Evolutionary conservation across 1,140 invertebrate genomes (phyloP).

Genomic region (Zaprionus tsacasi): DNA sequence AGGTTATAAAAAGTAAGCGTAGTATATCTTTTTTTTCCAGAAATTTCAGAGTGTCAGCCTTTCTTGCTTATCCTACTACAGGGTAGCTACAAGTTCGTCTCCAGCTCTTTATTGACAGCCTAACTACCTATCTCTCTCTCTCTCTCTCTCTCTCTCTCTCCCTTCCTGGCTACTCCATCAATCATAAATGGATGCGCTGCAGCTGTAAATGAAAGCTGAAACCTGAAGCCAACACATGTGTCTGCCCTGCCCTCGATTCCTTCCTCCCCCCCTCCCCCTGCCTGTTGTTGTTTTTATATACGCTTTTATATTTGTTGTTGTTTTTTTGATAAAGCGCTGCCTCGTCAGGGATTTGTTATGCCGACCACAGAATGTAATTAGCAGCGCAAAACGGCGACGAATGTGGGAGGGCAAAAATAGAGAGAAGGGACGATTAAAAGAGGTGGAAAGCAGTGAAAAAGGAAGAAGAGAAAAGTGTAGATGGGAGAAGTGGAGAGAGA

Average conservation of each 20-base stretch:
- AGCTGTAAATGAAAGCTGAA: constrained; percentile 27
- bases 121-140: constrained; percentile 9
- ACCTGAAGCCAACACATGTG: constrained; percentile 60
- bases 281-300: constrained; percentile 14
- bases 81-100: constrained; percentile 2
- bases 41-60: neutral
- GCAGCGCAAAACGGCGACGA: constrained; percentile 71
- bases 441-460: neutral
- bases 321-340: constrained; percentile 24
- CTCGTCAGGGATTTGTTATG: constrained; percentile 71
- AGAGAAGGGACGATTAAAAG: neutral
- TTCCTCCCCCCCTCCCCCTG: neutral
- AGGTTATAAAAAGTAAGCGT: neutral
- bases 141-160: constrained; percentile 13
- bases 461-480: no score
- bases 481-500: neutral
- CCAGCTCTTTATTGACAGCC: neutral
- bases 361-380: constrained; percentile 80
- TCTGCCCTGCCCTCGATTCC: neutral
- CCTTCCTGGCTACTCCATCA: constrained; percentile 50
- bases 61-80: neutral
- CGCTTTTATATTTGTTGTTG: constrained; percentile 17
- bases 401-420: constrained; percentile 4
- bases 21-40: neutral
- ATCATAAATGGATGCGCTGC: constrained; percentile 63